phyloP scores from a whole-genome alignment of 2,888 invertebrate species.

The Drosophila setosimentum region DNA sequence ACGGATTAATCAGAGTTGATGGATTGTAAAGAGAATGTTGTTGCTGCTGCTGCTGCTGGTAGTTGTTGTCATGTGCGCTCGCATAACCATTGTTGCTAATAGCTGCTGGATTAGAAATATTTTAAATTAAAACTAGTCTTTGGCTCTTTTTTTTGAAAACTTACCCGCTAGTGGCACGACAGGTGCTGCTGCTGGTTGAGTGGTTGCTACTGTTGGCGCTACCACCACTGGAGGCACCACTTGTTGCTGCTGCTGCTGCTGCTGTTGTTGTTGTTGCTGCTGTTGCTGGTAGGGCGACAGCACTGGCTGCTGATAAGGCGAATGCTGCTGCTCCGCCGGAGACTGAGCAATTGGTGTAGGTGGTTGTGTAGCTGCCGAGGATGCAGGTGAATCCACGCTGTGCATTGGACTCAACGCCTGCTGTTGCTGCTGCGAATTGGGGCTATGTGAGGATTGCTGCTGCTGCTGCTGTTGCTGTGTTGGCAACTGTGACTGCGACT shows the following conservation, averaged over 20 bases:
- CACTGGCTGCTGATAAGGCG: conserved; percentile 86
- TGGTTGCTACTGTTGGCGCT: conserved; percentile 78
- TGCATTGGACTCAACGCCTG: conserved; percentile 80
- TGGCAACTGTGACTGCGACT: conserved; percentile 57
- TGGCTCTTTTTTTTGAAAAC: neutral
- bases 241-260: conserved; percentile 55
- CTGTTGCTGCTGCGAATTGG: conserved; percentile 71
- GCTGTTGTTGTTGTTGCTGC: conserved; percentile 56
- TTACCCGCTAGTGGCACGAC: conserved; percentile 57
- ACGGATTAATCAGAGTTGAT: conserved; percentile 68
- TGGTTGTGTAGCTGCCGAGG: conserved; percentile 82
- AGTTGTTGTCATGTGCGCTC: conserved; percentile 55
- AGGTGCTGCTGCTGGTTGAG: conserved; percentile 34
- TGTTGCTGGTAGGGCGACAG: conserved; percentile 85
- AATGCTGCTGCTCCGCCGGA: conserved; percentile 84
- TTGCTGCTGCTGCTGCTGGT: conserved; percentile 54
- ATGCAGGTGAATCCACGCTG: conserved; percentile 81
- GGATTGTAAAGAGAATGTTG: conserved; percentile 73
- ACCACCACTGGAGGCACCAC: conserved; percentile 80
- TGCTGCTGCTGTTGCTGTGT: conserved; percentile 47
- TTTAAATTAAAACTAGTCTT: neutral
- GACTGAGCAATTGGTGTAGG: conserved; percentile 82
- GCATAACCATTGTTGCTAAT: conserved; percentile 57
- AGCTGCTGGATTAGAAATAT: conserved; percentile 13
- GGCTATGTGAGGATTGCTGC: conserved; percentile 68